phyloP scores from a whole-genome alignment of 1,140 invertebrate genomes.

The Hyles vespertilio region DNA sequence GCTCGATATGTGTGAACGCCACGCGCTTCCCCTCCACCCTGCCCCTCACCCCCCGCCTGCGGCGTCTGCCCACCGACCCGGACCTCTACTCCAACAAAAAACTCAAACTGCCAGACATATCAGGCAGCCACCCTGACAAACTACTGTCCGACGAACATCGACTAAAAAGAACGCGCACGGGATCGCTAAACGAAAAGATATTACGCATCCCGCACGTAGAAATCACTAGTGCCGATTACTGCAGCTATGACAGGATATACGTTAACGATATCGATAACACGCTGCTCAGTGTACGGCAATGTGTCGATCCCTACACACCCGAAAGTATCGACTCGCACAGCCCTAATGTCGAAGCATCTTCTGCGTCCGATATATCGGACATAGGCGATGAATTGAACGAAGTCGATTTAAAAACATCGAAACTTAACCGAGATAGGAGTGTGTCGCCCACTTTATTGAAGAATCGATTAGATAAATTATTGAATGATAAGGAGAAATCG shows the following conservation, averaged over 20 bases:
- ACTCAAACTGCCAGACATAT: slow-evolving; percentile 19
- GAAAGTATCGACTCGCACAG: slow-evolving; percentile 86
- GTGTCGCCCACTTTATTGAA: slow-evolving; percentile 78
- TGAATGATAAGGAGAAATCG: slow-evolving; percentile 36
- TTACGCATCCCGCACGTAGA: slow-evolving; percentile 69
- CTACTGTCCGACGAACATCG: slow-evolving; percentile 46
- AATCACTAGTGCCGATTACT: slow-evolving; percentile 75
- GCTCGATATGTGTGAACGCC: slow-evolving; percentile 59
- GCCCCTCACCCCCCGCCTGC: slow-evolving; percentile 52
- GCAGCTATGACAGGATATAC: slow-evolving; percentile 65
- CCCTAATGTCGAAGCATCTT: slow-evolving; percentile 76
- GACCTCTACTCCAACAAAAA: slow-evolving; percentile 55
- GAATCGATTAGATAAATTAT: slow-evolving; percentile 48
- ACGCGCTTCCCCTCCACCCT: slow-evolving; percentile 69
- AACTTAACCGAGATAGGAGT: slow-evolving; percentile 60
- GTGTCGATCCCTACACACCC: slow-evolving; percentile 84
- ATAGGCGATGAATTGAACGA: neutral
- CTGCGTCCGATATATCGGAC: slow-evolving; percentile 37
- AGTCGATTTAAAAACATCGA: slow-evolving; percentile 33
- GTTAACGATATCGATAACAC: slow-evolving; percentile 76
- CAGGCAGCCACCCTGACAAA: slow-evolving; percentile 34
- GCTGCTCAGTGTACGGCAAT: slow-evolving; percentile 58
- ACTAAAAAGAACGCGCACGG: slow-evolving; percentile 49
- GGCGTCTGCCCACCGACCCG: slow-evolving; percentile 32
- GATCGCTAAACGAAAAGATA: slow-evolving; percentile 54